phyloP scores from a whole-genome alignment of 2,888 invertebrate genomes.

The Linyphia triangularis region DNA sequence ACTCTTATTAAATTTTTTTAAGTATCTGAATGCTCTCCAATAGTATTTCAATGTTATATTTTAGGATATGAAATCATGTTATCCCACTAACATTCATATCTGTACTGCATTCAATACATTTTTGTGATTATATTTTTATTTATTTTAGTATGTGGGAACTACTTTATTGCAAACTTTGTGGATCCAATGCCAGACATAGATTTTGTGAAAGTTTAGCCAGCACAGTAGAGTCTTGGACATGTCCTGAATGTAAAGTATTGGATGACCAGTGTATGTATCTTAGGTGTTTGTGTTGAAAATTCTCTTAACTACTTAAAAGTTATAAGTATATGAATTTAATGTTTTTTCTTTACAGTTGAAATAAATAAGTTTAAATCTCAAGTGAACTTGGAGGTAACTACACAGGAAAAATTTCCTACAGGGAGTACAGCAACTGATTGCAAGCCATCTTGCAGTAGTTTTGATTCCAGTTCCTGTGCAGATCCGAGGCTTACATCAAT shows the following conservation, averaged over 20 bases:
- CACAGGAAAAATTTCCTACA: not conserved
- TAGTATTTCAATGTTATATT: too few relatives aligned
- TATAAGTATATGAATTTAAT: not conserved
- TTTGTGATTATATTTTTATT: not conserved
- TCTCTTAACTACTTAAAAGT: not conserved
- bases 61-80: too few relatives aligned
- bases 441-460: not conserved
- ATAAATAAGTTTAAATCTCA: not conserved
- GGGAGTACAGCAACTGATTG: not conserved
- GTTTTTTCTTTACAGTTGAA: not conserved
- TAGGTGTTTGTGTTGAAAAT: not conserved
- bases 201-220: not conserved
- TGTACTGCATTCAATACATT: too few relatives aligned
- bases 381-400: not conserved
- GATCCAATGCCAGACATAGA: constrained; percentile 30
- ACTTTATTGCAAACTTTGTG: constrained; percentile 19
- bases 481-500: not conserved
- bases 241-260: constrained; percentile 4
- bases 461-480: not conserved
- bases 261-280: constrained; percentile 23
- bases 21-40: too few relatives aligned
- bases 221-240: not conserved
- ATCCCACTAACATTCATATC: too few relatives aligned
- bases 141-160: constrained; percentile 18
- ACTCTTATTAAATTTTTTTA: too few relatives aligned